Base-by-base conservation (phyloP, 1,140 invertebrate species). In the Atta texana region DNA sequence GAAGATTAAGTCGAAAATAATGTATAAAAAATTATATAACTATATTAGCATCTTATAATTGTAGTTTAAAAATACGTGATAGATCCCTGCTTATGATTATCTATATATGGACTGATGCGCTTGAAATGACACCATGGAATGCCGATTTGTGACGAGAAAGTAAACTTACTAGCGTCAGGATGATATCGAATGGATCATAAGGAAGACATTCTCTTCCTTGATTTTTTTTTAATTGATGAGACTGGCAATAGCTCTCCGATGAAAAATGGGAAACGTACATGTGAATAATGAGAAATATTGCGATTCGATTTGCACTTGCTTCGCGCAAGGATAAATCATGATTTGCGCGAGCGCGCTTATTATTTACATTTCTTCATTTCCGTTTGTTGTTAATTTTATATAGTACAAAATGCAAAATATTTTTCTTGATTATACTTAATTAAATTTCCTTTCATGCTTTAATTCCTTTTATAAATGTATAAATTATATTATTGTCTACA, bases 311-410 rank as follows among this genome's bases (percentile, higher is more conserved):
- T 49, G 53, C 80, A 39, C 39, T 1, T 34, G 53, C 80, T 61
- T 82, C 39, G 53, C 4, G 34, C 68, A n/a, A 39, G 53, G 68
- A 82, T 82, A 82, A 82, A 74, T 74, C 24, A 74, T 31, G 80
- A 72, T 24, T 44, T 10, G 39, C 5, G 21, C 10, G 21, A 44
- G 78, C 53, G 24, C 34, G 68, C 55, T 82, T 82, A 82, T 82
- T 82, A 82, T 82, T 82, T 82, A 82, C 61, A 82, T 74, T 82
- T 82, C 55, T 82, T 82, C 39, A 82, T 74, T 82, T 82, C 39
- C 55, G 80, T 63, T 82, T 59, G 53, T 82, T 69, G 39, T 74
- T 55, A 69, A 72, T 61, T 39, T 74, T 24, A 72, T 6, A 6
- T 16, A 44, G 39, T 44, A 10, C 39, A 44, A 44, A 64, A 1